These are phyloP conservation scores for Rhegmatorhina hoffmannsi DNA, from an alignment of 2,113 vertebrate species.

Conservation along the genomic window DNA sequence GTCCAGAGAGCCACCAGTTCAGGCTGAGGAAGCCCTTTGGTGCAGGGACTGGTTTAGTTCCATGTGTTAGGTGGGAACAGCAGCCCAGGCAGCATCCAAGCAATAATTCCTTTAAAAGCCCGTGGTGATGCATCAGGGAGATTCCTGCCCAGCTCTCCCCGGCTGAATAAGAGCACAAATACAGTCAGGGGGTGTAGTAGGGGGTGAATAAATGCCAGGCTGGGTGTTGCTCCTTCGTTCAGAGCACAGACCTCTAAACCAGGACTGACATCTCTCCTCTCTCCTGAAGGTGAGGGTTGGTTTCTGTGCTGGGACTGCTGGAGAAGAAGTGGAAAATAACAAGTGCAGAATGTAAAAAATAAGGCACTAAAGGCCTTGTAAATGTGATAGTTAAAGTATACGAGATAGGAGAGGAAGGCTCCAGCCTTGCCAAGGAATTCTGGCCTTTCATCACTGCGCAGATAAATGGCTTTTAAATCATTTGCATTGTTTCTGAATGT, in stretches of 20 bases:
- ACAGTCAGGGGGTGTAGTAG: background rate
- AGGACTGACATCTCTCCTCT: background rate
- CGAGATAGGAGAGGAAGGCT: constrained; percentile 35
- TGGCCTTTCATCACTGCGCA: constrained; percentile 40
- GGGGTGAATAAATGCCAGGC: background rate
- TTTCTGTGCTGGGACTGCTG: background rate
- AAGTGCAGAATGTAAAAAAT: constrained; percentile 22
- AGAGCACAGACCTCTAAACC: background rate
- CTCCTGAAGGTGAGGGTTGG: background rate
- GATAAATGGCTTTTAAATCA: constrained; percentile 60
- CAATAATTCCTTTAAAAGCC: background rate
- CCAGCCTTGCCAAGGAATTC: constrained; percentile 54
- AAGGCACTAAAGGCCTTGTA: constrained; percentile 41
- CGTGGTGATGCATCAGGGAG: background rate
- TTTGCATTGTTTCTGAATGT: background rate
- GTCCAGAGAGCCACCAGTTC: background rate
- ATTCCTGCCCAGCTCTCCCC: background rate
- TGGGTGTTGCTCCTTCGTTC: background rate
- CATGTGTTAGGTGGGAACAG: background rate
- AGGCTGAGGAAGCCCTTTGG: background rate
- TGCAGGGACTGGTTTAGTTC: background rate
- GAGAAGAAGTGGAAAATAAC: constrained; percentile 51
- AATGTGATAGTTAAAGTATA: constrained; percentile 64
- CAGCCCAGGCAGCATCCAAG: background rate
- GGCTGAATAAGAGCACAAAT: background rate